Base-by-base conservation (phyloP, 1,140 invertebrate genomes). In the Drosophila bocki region DNA sequence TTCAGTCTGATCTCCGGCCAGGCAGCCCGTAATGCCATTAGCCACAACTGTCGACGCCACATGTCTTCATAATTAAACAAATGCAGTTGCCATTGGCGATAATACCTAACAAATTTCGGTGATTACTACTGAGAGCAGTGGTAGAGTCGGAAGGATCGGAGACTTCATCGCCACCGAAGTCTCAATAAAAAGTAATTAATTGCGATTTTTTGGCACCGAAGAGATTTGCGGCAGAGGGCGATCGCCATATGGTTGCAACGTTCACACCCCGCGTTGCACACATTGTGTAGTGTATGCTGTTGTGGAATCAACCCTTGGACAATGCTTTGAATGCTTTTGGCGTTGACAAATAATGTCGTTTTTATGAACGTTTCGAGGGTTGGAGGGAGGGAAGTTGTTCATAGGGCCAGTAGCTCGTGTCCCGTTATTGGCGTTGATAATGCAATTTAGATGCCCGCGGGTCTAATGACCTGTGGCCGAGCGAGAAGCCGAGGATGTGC, bases 291-390 rank as follows among this genome's bases (percentile, higher is more conserved):
- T 19, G 51, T 9, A 4, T 22, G 15, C 17, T 53, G 50, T 22
- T 69, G 82, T 50, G 71, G 53, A 70, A 57, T 26, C 47, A 41
- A 61, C 64, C 57, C 77, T 22, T 12, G 48, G 32, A 39, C 53
- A 41, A 22, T 53, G 44, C 22, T 39, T 17, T 58, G 50, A 61
- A 58, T 54, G 85, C 75, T 70, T 63, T 75, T 90, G 86, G 81
- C 88, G 88, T 91, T 91, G 88, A 91, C 88, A 91, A 91, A 91
- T 91, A 91, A 91, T 91, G 78, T 64, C 67, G 78, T 82, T 91
- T 91, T 87, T 80, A 91, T 91, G 63, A 84, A 67, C 33, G 39
- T 50, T 42, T 17, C 45, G 41, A 22, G 53, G n/a, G 13, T 6
- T 9, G 51, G 47, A 19, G 39, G 37, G 22, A 32, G 22, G 41